A percentile compares a stretch with the other conserved stretches of the same genome.
Evolutionary conservation across 1,140 invertebrate species (phyloP).

Genomic region (Triops longicaudatus): DNA sequence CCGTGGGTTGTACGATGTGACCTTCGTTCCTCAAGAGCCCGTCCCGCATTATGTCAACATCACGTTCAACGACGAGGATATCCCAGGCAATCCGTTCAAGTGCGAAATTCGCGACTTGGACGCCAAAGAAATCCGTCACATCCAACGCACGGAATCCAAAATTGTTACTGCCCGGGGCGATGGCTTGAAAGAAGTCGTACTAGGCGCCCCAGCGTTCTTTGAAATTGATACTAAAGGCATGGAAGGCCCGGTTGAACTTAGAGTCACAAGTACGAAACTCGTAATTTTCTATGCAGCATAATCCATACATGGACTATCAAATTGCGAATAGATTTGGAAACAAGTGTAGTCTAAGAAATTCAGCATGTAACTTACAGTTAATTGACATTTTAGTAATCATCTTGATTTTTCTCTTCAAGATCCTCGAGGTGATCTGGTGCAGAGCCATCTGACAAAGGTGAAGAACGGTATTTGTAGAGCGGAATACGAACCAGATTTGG

Average conservation of each 20-base stretch:
- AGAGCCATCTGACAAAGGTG: slow-evolving; percentile 37
- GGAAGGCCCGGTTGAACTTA: slow-evolving; percentile 33
- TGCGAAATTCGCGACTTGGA: slow-evolving; percentile 47
- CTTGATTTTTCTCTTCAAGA: slow-evolving; percentile 38
- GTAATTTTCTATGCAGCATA: not conserved
- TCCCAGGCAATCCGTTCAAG: slow-evolving; percentile 75
- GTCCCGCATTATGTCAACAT: slow-evolving; percentile 90
- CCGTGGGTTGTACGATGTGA: slow-evolving; percentile 88
- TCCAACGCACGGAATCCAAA: slow-evolving; percentile 36
- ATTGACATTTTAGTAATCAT: slow-evolving; percentile 31
- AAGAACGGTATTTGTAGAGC: slow-evolving; percentile 44
- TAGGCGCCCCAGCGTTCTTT: slow-evolving; percentile 50
- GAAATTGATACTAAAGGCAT: slow-evolving; percentile 48
- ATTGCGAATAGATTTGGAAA: too few species aligned
- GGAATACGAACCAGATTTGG: slow-evolving; percentile 49
- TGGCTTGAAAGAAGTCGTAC: slow-evolving; percentile 47
- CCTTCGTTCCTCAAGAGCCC: slow-evolving; percentile 83
- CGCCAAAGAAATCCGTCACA: slow-evolving; percentile 37
- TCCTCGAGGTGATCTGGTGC: slow-evolving; percentile 50
- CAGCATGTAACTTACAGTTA: too few species aligned
- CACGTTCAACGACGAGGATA: slow-evolving; percentile 89
- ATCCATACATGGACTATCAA: too few species aligned
- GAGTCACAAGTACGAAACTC: slow-evolving; percentile 30
- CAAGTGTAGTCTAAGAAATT: not conserved
- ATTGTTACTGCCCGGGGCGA: slow-evolving; percentile 41